A percentile compares a stretch with the other conserved stretches of the same genome.
These are phyloP conservation scores for Brachyalestes nurse DNA, from an alignment of 2,797 vertebrate genomes.

Conservation along the genomic window DNA sequence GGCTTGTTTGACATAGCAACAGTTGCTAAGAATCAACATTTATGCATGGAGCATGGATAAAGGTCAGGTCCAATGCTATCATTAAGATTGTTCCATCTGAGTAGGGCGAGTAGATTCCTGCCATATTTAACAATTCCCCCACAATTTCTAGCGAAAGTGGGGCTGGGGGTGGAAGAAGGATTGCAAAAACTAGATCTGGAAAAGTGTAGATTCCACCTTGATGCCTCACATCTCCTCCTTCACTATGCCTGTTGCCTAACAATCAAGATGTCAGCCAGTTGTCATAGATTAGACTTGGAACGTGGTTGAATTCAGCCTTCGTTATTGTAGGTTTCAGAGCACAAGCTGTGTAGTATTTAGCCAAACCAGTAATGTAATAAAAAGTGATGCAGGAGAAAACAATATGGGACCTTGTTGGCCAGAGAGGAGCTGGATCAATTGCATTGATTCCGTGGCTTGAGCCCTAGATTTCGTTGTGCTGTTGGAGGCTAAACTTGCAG, in stretches of 20 bases:
- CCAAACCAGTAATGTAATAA: conserved; percentile 6
- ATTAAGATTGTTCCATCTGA: too few relatives aligned
- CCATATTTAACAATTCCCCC: too few relatives aligned
- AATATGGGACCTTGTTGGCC: conserved; percentile 3
- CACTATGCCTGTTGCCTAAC: not conserved
- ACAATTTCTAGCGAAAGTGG: not conserved
- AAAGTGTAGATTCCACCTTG: too few relatives aligned
- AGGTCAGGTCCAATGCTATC: too few relatives aligned
- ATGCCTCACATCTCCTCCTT: too few relatives aligned
- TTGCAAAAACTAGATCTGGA: too few relatives aligned
- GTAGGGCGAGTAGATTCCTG: too few relatives aligned
- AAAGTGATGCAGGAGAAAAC: conserved; percentile 9
- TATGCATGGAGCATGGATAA: too few relatives aligned
- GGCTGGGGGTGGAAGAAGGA: too few relatives aligned
- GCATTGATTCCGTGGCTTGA: not conserved
- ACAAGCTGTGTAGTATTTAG: not conserved
- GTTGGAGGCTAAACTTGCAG: not conserved
- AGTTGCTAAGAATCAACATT: too few relatives aligned
- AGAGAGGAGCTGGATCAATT: conserved; percentile 3
- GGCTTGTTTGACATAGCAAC: too few relatives aligned
- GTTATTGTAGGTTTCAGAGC: not conserved
- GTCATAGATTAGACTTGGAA: not conserved
- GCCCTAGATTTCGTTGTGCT: conserved; percentile 1
- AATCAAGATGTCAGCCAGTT: not conserved
- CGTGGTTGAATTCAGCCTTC: not conserved